Percentiles rank a stretch among this genome's conserved stretches.
Evolutionary conservation across 2,113 vertebrate genomes (phyloP).

Genomic region (Megaceryle torquata): DNA sequence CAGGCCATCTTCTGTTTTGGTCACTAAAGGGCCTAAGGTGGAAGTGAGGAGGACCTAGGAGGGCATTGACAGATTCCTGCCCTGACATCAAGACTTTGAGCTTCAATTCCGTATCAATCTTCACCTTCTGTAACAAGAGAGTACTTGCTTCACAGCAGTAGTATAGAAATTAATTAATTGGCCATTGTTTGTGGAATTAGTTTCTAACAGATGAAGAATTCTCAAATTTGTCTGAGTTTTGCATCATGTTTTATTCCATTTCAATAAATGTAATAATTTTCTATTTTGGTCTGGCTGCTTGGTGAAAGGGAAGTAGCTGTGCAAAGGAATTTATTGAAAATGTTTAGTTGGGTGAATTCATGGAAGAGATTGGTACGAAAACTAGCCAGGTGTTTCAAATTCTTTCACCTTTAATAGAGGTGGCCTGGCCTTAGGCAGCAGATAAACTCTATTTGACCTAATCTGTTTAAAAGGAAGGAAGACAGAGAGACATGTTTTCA

Average conservation of each 20-base stretch:
- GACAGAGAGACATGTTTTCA: background rate
- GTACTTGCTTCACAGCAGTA: background rate
- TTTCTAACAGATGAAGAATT: background rate
- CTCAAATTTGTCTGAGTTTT: background rate
- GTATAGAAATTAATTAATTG: background rate
- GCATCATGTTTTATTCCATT: background rate
- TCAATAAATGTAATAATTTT: background rate
- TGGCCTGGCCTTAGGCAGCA: background rate
- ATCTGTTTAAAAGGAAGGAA: background rate
- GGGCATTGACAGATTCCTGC: background rate
- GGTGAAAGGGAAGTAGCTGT: background rate
- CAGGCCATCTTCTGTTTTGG: background rate
- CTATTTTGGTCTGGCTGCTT: background rate
- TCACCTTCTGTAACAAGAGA: background rate
- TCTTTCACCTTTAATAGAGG: background rate
- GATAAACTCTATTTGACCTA: background rate
- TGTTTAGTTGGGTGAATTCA: background rate
- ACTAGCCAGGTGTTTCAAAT: background rate
- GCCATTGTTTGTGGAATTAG: background rate
- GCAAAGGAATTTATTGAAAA: background rate
- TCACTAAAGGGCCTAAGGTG: background rate
- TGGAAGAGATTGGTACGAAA: background rate
- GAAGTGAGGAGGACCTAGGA: background rate
- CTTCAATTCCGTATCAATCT: background rate
- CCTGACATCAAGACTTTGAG: background rate